Base-by-base conservation (phyloP, 2,888 invertebrate genomes). In the Syrista parreyssii region DNA sequence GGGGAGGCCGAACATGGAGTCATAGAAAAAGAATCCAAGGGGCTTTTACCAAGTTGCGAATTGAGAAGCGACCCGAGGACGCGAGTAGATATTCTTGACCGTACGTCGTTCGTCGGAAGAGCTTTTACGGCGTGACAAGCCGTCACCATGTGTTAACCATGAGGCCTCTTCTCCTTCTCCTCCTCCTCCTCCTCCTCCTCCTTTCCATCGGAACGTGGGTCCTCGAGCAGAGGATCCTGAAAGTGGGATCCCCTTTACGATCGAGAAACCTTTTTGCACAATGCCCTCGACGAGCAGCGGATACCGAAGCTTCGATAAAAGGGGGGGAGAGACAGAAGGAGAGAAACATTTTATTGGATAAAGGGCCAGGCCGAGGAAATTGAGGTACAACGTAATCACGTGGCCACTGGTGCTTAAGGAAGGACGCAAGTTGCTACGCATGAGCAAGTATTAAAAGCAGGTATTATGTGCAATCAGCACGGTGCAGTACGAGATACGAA, bases 111-210 rank as follows among this genome's bases (percentile, higher is more conserved):
- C 82, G 84, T 81, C 80, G 73, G 75, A 77, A 84, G 81, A 85
- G 88, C 88, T 89, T 88, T 89, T 86, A 88, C 85, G 86, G 83
- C 75, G 81, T 84, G 87, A 86, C 86, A 84, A 87, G 83, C 83
- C 86, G 82, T 85, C 84, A 80, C 85, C 84, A 89, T 90, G 88
- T 86, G 89, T 89, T 88, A 90, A 90, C 87, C 89, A 88, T 88
- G 89, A 89, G 87, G 80, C 80, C 35, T 30, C 84, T 85, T 82
- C 79, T 68, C 68, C 12, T 55, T 30, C 31, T 36, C 11, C 31
- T 30, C 12, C 33, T 4, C 82, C 79, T 79, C 77, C 79, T 78
- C 81, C 79, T 68, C 75, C 36, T 68, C 76, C 79, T 68, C 75
- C 35, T 55, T 68, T 23, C 68, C 30, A 68, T 11, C 11, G 1